Evolutionary conservation across 2,888 invertebrate genomes (phyloP), one percentile per base, ranked within the genome.

Genomic region (Gisinianus flammeolus): DNA sequence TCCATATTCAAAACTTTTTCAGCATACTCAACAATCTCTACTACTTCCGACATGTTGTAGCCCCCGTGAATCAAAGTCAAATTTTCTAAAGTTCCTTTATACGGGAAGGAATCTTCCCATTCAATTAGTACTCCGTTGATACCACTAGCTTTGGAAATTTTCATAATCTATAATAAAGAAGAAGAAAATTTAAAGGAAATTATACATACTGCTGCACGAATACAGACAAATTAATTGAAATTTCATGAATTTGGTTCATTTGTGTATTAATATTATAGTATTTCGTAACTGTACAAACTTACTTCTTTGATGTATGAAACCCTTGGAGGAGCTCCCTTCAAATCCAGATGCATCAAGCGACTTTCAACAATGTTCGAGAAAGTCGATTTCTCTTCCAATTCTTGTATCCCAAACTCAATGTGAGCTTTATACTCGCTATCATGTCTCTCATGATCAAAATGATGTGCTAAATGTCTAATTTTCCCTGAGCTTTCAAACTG

Each of bases 71-170:
- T 91, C 77, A 88, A 87, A 79, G 89, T 88, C 26, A 82, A 54
- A 80, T 86, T 87, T 85, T 88, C 87, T 71, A 94, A 87, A 16
- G 90, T 90, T 68, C 90, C 91, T 6, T 88, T 88, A 86, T 93
- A 95, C 0, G 95, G 95, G 87, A 95, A 96, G 81, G 94, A 94
- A 85, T 96, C 95, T 86, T 96, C 95, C 93, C 95, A 95, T 88
- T 95, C 95, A 62, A 95, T 85, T 16, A 95, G 88, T 26, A 95
- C 87, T 0, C 95, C 95, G 0, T 94, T 95, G 0, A 92, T 93
- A 28, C 94, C 93, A 89, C 93, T 90, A 86, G 90, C 88, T 85
- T 89, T 90, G 6, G 91, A 86, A 76, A 91, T 86, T 62, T 62
- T 62, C 26, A 62, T 10, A 62, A 62, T 28, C 62, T 62, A 22